These are phyloP conservation scores for Saccostrea echinata DNA, from an alignment of 1,140 invertebrate species.

Conservation along the genomic window DNA sequence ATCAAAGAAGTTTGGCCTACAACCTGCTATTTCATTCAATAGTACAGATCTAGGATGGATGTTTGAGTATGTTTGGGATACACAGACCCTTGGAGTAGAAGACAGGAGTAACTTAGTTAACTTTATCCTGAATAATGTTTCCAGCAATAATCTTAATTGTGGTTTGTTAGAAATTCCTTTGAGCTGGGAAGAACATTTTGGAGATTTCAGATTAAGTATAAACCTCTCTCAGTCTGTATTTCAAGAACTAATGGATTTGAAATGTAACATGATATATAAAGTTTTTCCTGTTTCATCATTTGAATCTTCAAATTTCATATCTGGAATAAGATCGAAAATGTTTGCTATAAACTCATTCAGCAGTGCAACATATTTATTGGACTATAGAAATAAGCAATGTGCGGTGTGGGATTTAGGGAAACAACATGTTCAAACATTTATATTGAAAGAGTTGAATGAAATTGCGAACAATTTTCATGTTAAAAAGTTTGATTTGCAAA, in stretches of 20 bases:
- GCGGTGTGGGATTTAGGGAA: constrained; percentile 70
- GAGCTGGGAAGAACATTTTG: constrained; percentile 92
- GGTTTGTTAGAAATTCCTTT: constrained; percentile 94
- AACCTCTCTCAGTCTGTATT: constrained; percentile 83
- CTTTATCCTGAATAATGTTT: constrained; percentile 80
- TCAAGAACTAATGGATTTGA: constrained; percentile 83
- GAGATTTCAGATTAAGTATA: constrained; percentile 87
- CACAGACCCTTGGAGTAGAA: constrained; percentile 31
- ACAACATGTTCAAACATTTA: constrained; percentile 67
- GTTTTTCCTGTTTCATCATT: constrained; percentile 93
- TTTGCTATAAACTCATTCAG: constrained; percentile 73
- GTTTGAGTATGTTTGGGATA: constrained; percentile 54
- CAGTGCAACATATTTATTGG: constrained; percentile 82
- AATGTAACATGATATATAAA: constrained; percentile 90
- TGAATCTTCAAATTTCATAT: constrained; percentile 83
- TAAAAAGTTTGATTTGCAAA: not conserved
- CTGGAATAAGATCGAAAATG: constrained; percentile 55
- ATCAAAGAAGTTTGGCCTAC: constrained; percentile 52
- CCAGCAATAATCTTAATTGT: constrained; percentile 41
- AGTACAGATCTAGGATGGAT: constrained; percentile 39
- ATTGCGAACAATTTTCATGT: not conserved
- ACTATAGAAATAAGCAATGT: constrained; percentile 87
- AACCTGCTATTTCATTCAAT: not conserved
- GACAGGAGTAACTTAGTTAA: constrained; percentile 38
- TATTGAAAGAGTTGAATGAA: constrained; percentile 21